Evolutionary conservation across 2,113 vertebrate genomes (phyloP).

Genomic region (Phainopepla nitens): DNA sequence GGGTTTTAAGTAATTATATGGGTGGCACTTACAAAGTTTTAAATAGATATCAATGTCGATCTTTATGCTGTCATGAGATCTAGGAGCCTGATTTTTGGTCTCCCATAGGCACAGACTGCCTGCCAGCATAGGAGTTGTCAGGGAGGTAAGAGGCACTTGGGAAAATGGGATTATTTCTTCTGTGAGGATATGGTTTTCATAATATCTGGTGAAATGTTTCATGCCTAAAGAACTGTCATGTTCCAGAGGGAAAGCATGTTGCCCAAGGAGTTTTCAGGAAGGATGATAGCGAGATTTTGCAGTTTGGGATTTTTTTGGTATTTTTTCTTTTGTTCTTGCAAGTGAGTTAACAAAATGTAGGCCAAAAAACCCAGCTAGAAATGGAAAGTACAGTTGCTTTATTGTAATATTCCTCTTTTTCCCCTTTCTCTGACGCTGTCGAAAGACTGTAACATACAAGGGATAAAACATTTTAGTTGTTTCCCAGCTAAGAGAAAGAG

Average conservation of each 20-base stretch:
- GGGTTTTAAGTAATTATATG: not conserved
- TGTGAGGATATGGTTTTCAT: not conserved
- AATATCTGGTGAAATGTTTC: not conserved
- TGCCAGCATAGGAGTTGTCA: not conserved
- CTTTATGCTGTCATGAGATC: not conserved
- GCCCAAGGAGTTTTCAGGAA: not conserved
- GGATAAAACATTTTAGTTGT: not conserved
- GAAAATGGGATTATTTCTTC: not conserved
- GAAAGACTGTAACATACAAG: not conserved
- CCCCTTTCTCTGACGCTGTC: not conserved
- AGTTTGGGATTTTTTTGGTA: fast-evolving
- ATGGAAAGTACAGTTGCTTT: not conserved
- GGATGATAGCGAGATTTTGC: fast-evolving
- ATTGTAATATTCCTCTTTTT: not conserved
- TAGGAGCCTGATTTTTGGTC: not conserved
- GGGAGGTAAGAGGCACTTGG: not conserved
- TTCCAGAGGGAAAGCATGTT: not conserved
- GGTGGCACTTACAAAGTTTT: not conserved
- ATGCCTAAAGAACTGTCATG: not conserved
- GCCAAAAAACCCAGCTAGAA: not conserved
- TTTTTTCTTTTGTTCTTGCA: not conserved
- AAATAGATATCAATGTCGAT: not conserved
- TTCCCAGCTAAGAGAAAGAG: not conserved
- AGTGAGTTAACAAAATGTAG: not conserved
- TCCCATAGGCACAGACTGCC: not conserved